Base-by-base conservation (phyloP, 1,140 invertebrate genomes). In the Parapsyche elsis region DNA sequence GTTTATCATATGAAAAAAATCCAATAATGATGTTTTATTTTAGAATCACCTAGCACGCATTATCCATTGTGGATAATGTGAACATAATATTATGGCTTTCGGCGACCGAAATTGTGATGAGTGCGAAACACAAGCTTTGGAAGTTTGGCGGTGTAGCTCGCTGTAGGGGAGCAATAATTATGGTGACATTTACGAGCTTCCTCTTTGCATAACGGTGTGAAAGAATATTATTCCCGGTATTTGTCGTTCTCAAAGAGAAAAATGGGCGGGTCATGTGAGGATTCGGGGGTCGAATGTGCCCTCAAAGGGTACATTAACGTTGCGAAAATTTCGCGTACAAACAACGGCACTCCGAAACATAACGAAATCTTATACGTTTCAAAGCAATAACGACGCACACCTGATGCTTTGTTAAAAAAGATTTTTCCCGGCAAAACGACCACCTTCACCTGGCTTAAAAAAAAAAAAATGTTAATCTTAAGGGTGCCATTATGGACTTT, bases 151-250 rank as follows among this genome's bases (percentile, higher is more conserved):
- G 64, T 26, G 16, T 38, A 38, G 30, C 7, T 38, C 30, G 30
- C 30, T 7, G 30, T 38, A 38, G 30, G 30, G 30, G 30, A 38
- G 30, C 49, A 71, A 81, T 81, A 81, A 79, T 81, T 81, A 81
- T 81, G 77, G 67, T 61, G 81, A 81, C 81, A 77, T 76, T 79
- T 71, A 79, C 73, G 81, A 79, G 57, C 64, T 77, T 49, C 45
- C 73, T 81, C 78, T 81, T 79, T 81, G 81, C 78, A 81, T 79
- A 79, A 79, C 49, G 78, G 78, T 81, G 78, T 76, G 81, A 81
- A 79, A 77, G 75, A 77, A 77, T 77, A 77, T 77, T 64, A 67
- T 64, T 77, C 75, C 12, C 9, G 24, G 49, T 49, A 53, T 24
- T 21, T 71, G 24, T 16, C 24, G 19, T 26, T 23, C 77, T 30